A percentile compares a stretch with the other conserved stretches of the same genome.
phyloP scores from a whole-genome alignment of 2,113 vertebrate species.

The Sturnus vulgaris region DNA sequence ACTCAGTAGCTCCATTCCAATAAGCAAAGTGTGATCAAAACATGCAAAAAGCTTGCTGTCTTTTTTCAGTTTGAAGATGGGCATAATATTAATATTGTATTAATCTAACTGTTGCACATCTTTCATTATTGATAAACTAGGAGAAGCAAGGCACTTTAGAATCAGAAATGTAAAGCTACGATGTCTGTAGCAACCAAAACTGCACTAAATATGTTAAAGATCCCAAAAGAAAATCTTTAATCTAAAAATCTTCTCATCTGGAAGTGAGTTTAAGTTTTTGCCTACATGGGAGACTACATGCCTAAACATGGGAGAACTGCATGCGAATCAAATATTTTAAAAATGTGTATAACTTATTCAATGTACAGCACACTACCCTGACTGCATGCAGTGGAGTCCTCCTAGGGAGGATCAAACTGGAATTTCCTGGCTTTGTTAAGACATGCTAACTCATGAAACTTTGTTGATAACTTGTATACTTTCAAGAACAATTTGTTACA shows the following conservation, averaged over 20 bases:
- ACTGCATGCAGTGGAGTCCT: background rate
- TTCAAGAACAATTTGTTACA: background rate
- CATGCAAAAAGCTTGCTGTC: background rate
- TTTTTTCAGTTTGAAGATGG: background rate
- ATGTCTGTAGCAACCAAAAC: background rate
- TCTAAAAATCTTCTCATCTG: background rate
- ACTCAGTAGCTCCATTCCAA: background rate
- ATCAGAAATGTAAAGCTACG: background rate
- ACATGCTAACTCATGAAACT: background rate
- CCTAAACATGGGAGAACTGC: background rate
- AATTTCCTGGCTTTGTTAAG: conserved; percentile 27
- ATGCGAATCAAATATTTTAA: background rate
- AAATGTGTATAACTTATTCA: rapidly evolving
- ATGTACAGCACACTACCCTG: background rate
- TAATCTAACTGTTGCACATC: background rate
- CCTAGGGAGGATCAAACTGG: background rate
- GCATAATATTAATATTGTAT: background rate
- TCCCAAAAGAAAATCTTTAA: background rate
- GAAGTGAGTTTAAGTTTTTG: background rate
- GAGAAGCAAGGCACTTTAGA: background rate
- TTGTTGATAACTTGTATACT: background rate
- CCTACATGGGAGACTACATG: background rate
- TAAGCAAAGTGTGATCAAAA: background rate
- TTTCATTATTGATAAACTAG: background rate
- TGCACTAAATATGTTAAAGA: background rate